Base-by-base conservation (phyloP, 1,140 invertebrate genomes). In the Drosophila nikananu region DNA sequence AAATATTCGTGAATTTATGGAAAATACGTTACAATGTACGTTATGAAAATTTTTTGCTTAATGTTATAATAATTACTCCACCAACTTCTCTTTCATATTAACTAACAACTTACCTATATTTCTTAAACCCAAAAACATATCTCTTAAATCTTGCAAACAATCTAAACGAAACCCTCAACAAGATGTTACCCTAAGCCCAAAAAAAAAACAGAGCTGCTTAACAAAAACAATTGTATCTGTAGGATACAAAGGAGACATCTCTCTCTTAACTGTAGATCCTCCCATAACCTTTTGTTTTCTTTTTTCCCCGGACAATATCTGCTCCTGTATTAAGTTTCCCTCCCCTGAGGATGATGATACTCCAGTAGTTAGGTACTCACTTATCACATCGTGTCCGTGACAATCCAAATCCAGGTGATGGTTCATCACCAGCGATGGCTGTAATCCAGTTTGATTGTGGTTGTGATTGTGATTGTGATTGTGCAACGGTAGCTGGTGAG, bases 381-480 rank as follows among this genome's bases (percentile, higher is more conserved):
- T 93, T 84, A 91, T 91, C 82, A 93, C 92, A 82, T 93, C 92
- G 59, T 92, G 91, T 57, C 92, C 92, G 68, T 93, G 92, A 65
- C 92, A 93, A 93, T 93, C 92, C 80, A 93, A 86, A 80, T 93
- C 92, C 75, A 94, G 93, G 93, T 94, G 94, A 80, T 94, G 94
- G 82, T 94, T 94, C 94, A 94, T 94, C 80, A 94, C 94, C 83
- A 94, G 90, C 89, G 94, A 94, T 70, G 94, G 94, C 82, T 94
- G 94, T 91, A 94, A 94, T 94, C 94, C 92, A 84, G 94, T 94
- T 92, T 92, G 86, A 80, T 93, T 92, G 91, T 92, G 86, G 78
- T 93, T 92, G 91, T 94, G 94, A 68, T 93, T 91, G 91, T 94
- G 94, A 72, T 93, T 91, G 80, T 93, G 92, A 92, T 94, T 94